phyloP scores from a whole-genome alignment of 2,113 vertebrate species.

The Equus quagga region DNA sequence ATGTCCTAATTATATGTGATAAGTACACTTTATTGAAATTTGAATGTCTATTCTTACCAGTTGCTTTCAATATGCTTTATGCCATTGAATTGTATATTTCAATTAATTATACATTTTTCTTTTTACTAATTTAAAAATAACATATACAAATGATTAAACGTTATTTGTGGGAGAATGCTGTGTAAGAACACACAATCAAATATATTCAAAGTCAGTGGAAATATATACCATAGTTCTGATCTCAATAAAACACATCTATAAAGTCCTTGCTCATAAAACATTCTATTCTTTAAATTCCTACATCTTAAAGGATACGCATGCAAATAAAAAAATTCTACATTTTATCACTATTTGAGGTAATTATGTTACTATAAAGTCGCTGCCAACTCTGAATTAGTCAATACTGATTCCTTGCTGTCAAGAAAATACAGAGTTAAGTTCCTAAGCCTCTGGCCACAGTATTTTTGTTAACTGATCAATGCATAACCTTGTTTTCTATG shows the following conservation, averaged over 20 bases:
- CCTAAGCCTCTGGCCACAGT: neutral
- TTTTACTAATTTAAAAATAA: constrained; percentile 61
- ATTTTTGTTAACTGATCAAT: neutral
- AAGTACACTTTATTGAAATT: constrained; percentile 80
- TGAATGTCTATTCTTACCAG: constrained; percentile 74
- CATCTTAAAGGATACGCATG: neutral
- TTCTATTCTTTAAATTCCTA: neutral
- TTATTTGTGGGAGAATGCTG: neutral
- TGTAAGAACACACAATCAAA: neutral
- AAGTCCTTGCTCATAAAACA: neutral
- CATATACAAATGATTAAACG: neutral
- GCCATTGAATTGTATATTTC: constrained; percentile 64
- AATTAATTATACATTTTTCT: constrained; percentile 66
- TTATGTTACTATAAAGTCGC: neutral
- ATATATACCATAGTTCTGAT: neutral
- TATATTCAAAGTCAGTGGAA: neutral
- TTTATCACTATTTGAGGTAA: neutral
- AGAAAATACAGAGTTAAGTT: neutral
- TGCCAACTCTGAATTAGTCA: neutral
- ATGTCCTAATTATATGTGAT: constrained; percentile 79
- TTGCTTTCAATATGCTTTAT: constrained; percentile 53
- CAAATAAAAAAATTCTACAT: neutral
- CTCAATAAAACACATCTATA: neutral
- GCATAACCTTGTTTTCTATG: neutral
- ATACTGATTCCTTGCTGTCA: neutral